These are phyloP conservation scores for Aplocera efformata DNA, from an alignment of 2,888 invertebrate genomes.

Conservation along the genomic window DNA sequence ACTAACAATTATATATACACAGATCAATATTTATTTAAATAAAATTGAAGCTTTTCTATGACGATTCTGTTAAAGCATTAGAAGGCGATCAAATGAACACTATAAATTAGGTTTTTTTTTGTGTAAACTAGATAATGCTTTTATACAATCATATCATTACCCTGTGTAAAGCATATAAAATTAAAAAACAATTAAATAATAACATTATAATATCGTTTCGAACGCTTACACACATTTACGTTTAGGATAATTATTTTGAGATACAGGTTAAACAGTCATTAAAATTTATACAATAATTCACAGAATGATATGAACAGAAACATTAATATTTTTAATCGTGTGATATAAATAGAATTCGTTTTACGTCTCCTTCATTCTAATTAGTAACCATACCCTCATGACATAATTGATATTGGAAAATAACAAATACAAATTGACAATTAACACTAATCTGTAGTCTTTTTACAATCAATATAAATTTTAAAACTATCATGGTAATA, in stretches of 20 bases:
- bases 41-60: constrained; percentile 54
- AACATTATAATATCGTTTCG: constrained; percentile 2
- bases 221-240: neutral
- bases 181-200: constrained; percentile 9
- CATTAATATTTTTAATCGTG: neutral
- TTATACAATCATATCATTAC: constrained; percentile 17
- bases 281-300: constrained; percentile 9
- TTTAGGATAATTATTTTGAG: neutral
- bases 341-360: constrained; percentile 8
- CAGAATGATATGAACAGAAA: constrained; percentile 1
- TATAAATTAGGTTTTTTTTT: constrained; percentile 32
- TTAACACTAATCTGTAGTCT: too few relatives aligned
- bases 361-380: constrained; percentile 1
- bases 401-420: constrained; percentile 2
- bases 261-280: constrained; percentile 2
- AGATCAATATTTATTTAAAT: constrained; percentile 66
- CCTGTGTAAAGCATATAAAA: constrained; percentile 21
- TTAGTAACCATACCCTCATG: neutral
- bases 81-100: constrained; percentile 75
- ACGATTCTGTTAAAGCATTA: constrained; percentile 75
- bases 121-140: too few relatives aligned
- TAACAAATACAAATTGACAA: too few relatives aligned
- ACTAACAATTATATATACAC: constrained; percentile 75
- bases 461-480: too few relatives aligned
- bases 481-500: too few relatives aligned